Evolutionary conservation across 2,113 vertebrate species (phyloP), one percentile per base, ranked within the genome.

Genomic region (Montifringilla adamsi): DNA sequence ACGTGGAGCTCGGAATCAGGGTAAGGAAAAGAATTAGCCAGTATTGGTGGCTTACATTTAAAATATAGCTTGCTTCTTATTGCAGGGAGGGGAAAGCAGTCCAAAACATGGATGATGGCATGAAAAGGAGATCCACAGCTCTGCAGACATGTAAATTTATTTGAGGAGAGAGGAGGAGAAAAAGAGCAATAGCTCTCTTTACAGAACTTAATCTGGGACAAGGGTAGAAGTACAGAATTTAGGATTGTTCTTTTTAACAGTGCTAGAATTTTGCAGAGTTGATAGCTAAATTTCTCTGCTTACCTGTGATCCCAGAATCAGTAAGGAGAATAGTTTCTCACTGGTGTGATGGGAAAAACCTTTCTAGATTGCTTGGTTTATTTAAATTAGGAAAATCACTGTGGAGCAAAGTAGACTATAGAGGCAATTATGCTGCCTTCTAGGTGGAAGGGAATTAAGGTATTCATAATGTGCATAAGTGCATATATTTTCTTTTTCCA

Each of bases 1-100:
- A 99, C 23, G 99, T 99, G 55, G 99, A 99, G 97, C 98, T 99
- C 0, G 99, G 99, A 37, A 98, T 99, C 95, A 98, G 99, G 98
- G 99, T 99, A 98, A 99, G 98, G 44, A 95, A 26, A 4, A 30
- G 31, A 41, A 86, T 30, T 11, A 68, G 11, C 9, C 67, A 47
- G 0, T 10, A 7, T 17, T 56, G 21, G 17, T 74, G n/a, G 5
- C 53, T 91, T 62, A 10, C 22, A 11, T 60, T 84, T 89, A 39
- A 80, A 87, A 68, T 81, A 46, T 3, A 49, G 9, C 17, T 80
- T 90, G 12, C 9, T 63, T 35, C 49, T 77, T 72, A 43, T 20
- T 80, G 27, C 1, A 1, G 5, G 6, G 18, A 39, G 3, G 2
- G 3, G 4, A 35, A 55, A 37, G 30, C 20, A 68, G 13, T 64